These are phyloP conservation scores for Labrus mixtus DNA, from an alignment of 2,113 vertebrate species.

Conservation along the genomic window DNA sequence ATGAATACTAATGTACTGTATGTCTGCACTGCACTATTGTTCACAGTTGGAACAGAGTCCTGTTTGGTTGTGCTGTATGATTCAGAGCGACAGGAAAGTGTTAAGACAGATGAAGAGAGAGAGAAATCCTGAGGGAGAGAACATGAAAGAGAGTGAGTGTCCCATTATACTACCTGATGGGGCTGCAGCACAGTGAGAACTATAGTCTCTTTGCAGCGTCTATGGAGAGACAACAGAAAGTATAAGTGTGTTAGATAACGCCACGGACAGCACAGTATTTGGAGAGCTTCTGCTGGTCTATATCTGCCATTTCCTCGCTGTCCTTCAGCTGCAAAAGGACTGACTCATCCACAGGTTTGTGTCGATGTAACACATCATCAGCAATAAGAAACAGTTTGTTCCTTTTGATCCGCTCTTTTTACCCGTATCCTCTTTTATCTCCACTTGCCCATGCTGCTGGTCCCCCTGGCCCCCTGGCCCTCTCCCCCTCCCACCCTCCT, in stretches of 20 bases:
- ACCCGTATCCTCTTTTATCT: conserved; percentile 25
- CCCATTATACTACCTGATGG: conserved; percentile 89
- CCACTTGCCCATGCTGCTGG: conserved; percentile 22
- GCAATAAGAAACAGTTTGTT: conserved; percentile 44
- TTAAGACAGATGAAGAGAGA: conserved; percentile 33
- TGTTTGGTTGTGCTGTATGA: conserved; percentile 24
- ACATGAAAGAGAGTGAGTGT: conserved; percentile 54
- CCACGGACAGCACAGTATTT: conserved; percentile 43
- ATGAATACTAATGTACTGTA: conserved; percentile 36
- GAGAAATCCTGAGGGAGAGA: conserved; percentile 42
- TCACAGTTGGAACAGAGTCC: conserved; percentile 19
- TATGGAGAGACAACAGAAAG: conserved; percentile 83
- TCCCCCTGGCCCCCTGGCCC: conserved; percentile 21
- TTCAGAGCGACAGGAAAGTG: conserved; percentile 33
- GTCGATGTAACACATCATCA: conserved; percentile 53
- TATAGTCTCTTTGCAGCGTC: conserved; percentile 93
- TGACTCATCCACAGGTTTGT: conserved; percentile 67
- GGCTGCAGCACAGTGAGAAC: conserved; percentile 95
- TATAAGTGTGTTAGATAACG: conserved; percentile 71
- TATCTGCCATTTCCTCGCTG: conserved; percentile 57
- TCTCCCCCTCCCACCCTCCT: conserved; percentile 67
- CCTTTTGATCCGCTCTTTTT: conserved; percentile 45
- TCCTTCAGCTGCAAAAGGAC: conserved; percentile 62
- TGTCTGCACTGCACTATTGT: conserved; percentile 27
- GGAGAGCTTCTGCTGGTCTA: conserved; percentile 60